Evolutionary conservation across 2,888 invertebrate species (phyloP).

Genomic region (Drosophila yooni): DNA sequence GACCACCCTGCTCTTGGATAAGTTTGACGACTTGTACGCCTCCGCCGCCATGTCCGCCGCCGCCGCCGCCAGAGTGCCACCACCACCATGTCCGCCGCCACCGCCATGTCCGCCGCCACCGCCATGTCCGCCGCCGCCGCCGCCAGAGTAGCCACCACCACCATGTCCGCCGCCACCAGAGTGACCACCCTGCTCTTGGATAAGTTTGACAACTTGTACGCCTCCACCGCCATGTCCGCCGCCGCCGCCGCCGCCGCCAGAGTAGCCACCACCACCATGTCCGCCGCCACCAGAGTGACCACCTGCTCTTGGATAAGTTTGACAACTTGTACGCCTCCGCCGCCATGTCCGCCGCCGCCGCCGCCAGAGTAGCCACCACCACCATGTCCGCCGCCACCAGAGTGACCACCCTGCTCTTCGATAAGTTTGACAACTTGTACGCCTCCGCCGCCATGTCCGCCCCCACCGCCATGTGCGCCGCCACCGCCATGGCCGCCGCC

Average conservation of each 20-base stretch:
- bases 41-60: constrained; percentile 30
- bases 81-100: constrained; percentile 34
- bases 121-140: constrained; percentile 32
- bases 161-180: constrained; percentile 35
- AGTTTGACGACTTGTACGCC: not conserved
- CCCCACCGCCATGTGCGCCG: not conserved
- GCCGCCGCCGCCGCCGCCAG: constrained; percentile 55
- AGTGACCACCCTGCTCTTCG: constrained; percentile 57
- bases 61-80: constrained; percentile 51
- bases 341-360: constrained; percentile 7
- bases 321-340: constrained; percentile 61
- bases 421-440: constrained; percentile 68
- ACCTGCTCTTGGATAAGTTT: constrained; percentile 62
- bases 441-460: constrained; percentile 21
- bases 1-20: not conserved
- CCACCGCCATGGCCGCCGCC: constrained; percentile 29
- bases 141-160: constrained; percentile 22
- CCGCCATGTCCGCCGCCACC: constrained; percentile 19
- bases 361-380: constrained; percentile 58
- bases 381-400: constrained; percentile 26
- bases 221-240: constrained; percentile 32
- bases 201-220: not conserved
- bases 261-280: constrained; percentile 48
- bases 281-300: constrained; percentile 35
- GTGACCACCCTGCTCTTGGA: not conserved